Evolutionary conservation across 1,140 invertebrate genomes (phyloP), one percentile per base, ranked within the genome.

Genomic region (Rhopalosiphum maidis): DNA sequence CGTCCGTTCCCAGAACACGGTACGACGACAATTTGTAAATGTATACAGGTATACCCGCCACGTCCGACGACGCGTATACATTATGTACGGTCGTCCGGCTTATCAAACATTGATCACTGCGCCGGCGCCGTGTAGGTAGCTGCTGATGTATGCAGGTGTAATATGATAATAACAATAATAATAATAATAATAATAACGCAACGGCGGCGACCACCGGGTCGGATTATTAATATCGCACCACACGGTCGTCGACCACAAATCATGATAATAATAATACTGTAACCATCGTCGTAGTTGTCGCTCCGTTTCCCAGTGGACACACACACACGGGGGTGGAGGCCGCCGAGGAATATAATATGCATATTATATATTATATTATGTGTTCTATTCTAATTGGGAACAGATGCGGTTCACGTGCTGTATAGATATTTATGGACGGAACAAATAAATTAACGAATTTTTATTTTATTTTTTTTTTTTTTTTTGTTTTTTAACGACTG

Each of bases 371-470:
- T 51, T 46, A 51, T 51, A 51, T 51, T 51, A 51, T 51, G 21
- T 55, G 35, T 91, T 30, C 43, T 43, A 23, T 82, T 77, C 55
- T 91, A 92, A 92, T 92, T 92, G 91, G 68, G 91, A 92, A 77
- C 91, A 89, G 88, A 89, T 89, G 88, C 35, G 51, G 51, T 55
- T 89, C 88, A 54, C 91, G 54, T 83, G 91, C 9, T n/a, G 15
- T 48, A 82, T 37, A 91, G 43, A 51, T 91, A 91, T 91, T 91
- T 91, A 91, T 82, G 90, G 41, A 91, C 90, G 68, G 68, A 77
- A 43, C 41, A 46, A 48, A 91, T 91, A 82, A 91, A 91, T 91
- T 91, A 91, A 68, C 55, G 51, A 89, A n/a, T n/a, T n/a, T n/a
- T n/a, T n/a, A n/a, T n/a, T n/a, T n/a, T n/a, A n/a, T n/a, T n/a